phyloP scores from a whole-genome alignment of 2,888 invertebrate genomes.

The Lasioglossum calceatum region DNA sequence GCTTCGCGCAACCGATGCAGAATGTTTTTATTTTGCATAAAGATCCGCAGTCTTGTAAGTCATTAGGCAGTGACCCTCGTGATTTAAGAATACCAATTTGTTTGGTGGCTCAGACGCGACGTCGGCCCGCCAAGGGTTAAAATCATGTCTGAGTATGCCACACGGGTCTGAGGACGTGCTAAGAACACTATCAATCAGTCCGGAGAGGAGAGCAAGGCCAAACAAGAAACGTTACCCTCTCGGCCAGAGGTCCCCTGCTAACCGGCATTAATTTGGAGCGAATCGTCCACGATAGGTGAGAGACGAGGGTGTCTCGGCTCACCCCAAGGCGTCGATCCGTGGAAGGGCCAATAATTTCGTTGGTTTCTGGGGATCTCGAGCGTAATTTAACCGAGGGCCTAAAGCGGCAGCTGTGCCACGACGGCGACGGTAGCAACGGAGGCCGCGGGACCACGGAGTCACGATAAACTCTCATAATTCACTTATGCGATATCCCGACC shows the following conservation, averaged over 20 bases:
- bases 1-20: too few species aligned
- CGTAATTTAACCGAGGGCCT: conserved; percentile 72
- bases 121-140: neutral
- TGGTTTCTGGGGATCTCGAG: conserved; percentile 55
- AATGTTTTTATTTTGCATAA: neutral
- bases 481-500: conserved; percentile 68
- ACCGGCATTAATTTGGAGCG: conserved; percentile 5
- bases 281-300: conserved; percentile 20
- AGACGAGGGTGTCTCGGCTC: conserved; percentile 16
- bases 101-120: neutral
- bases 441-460: conserved; percentile 70
- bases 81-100: neutral
- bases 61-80: too few species aligned
- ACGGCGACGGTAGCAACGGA: conserved; percentile 40
- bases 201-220: neutral
- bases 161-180: neutral
- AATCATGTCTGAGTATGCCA: neutral
- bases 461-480: conserved; percentile 79
- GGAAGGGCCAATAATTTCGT: conserved; percentile 66
- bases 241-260: neutral
- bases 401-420: conserved; percentile 72
- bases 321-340: conserved; percentile 46
- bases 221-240: neutral
- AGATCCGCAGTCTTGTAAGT: neutral
- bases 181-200: neutral